Conservation (phyloP, 2,113 vertebrate genomes). For the Ochotona princeps region DNA sequence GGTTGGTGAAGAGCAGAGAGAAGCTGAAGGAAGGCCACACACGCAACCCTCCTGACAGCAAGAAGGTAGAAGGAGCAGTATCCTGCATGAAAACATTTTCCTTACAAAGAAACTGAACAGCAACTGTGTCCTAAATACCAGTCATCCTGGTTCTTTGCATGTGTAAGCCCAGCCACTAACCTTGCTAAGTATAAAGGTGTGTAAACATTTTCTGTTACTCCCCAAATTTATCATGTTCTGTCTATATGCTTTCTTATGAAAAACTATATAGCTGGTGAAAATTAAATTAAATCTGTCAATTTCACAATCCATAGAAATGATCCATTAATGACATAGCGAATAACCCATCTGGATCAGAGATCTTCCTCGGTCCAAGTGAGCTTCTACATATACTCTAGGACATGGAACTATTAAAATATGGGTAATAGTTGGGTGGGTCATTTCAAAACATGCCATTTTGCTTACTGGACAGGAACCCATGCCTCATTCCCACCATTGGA, state of each 20-base stretch:
- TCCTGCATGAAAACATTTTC: not conserved
- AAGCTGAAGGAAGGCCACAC: fast-evolving
- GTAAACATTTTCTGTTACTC: not conserved
- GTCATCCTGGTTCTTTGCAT: not conserved
- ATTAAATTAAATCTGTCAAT: not conserved
- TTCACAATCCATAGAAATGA: not conserved
- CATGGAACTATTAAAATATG: not conserved
- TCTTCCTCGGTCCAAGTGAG: not conserved
- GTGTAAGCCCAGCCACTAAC: not conserved
- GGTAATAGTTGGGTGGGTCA: not conserved
- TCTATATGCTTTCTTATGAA: not conserved
- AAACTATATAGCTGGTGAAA: not conserved
- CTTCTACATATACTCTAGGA: not conserved
- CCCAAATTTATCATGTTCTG: not conserved
- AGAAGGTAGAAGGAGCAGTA: not conserved
- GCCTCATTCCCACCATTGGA: not conserved
- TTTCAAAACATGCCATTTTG: not conserved
- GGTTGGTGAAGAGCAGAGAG: not conserved
- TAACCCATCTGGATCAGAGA: not conserved
- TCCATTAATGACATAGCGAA: not conserved
- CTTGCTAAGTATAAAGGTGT: not conserved
- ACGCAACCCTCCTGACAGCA: not conserved
- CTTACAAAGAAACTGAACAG: conserved; percentile 13
- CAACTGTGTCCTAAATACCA: not conserved
- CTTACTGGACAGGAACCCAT: not conserved